A percentile compares a stretch with the other conserved stretches of the same genome.
These are phyloP conservation scores for Trogon surrucura DNA, from an alignment of 2,113 vertebrate genomes.

Conservation along the genomic window DNA sequence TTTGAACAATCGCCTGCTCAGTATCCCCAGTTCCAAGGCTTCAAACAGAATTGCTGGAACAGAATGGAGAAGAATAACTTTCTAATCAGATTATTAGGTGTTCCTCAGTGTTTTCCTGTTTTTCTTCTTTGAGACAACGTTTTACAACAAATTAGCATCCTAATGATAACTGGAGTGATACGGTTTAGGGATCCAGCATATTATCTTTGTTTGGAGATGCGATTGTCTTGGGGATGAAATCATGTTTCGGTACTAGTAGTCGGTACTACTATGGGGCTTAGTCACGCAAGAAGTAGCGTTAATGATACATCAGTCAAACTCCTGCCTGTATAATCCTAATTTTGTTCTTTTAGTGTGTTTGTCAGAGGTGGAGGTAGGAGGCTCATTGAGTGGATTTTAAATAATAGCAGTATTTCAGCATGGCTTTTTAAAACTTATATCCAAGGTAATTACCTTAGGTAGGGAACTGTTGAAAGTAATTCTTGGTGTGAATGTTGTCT, in stretches of 20 bases:
- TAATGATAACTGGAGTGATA: neutral
- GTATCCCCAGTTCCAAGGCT: neutral
- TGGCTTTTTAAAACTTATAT: neutral
- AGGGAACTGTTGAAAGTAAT: neutral
- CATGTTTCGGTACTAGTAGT: slow-evolving; percentile 7
- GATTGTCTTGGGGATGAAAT: slow-evolving; percentile 13
- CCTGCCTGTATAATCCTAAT: neutral
- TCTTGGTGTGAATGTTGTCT: neutral
- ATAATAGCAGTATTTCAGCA: neutral
- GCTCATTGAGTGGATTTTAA: slow-evolving; percentile 39
- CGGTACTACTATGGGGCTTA: slow-evolving; percentile 31
- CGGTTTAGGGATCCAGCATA: neutral
- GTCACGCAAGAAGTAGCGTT: slow-evolving; percentile 25
- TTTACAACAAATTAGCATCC: neutral
- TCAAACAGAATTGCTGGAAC: neutral
- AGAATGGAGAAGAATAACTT: neutral
- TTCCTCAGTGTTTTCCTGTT: neutral
- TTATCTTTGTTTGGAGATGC: slow-evolving; percentile 17
- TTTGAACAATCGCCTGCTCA: neutral
- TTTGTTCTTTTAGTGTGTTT: neutral
- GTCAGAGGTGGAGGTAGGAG: slow-evolving; percentile 42
- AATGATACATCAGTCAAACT: slow-evolving; percentile 30
- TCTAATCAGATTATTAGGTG: neutral
- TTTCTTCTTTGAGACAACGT: neutral
- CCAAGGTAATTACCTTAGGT: neutral